Base-by-base conservation (phyloP, 2,888 invertebrate genomes). In the Noctua fimbriata region DNA sequence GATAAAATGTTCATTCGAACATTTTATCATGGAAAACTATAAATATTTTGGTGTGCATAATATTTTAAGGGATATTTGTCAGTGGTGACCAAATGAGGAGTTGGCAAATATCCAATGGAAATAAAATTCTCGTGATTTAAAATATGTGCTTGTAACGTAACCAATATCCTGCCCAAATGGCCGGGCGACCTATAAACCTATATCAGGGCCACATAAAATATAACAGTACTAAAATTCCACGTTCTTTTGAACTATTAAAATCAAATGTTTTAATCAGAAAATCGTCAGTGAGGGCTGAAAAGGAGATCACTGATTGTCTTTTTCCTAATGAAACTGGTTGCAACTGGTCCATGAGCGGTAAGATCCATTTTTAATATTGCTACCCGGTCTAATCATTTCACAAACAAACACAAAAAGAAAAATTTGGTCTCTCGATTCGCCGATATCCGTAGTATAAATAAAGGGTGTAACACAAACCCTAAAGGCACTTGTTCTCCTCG, bases 31-130 rank as follows among this genome's bases (percentile, higher is more conserved):
- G n/a, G n/a, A n/a, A n/a, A n/a, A n/a, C n/a, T n/a, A n/a, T n/a
- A n/a, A n/a, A n/a, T n/a, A n/a, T n/a, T n/a, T n/a, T n/a, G n/a
- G n/a, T 84, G 85, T 63, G 32, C 32, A 63, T 83, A 89, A 63
- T 83, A 89, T 89, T 88, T 86, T 83, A 89, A 83, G 88, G 75
- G 83, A 89, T 81, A 86, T 87, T 58, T 78, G 79, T 83, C 86
- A 85, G 82, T 82, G 85, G 76, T 81, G 78, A 76, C 82, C 79
- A 88, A 89, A 90, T 89, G 89, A 89, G 89, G 86, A 88, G 52
- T 84, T 92, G 91, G 92, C 90, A 78, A 67, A 73, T 69, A 82
- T 83, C 91, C 92, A 92, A 85, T 81, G 79, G 75, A 81, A 88
- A 86, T 87, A 88, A 89, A 91, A 90, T 86, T 83, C 21, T 79